Evolutionary conservation across 2,797 vertebrate genomes (phyloP).

Genomic region (Rhinogobio ventralis): DNA sequence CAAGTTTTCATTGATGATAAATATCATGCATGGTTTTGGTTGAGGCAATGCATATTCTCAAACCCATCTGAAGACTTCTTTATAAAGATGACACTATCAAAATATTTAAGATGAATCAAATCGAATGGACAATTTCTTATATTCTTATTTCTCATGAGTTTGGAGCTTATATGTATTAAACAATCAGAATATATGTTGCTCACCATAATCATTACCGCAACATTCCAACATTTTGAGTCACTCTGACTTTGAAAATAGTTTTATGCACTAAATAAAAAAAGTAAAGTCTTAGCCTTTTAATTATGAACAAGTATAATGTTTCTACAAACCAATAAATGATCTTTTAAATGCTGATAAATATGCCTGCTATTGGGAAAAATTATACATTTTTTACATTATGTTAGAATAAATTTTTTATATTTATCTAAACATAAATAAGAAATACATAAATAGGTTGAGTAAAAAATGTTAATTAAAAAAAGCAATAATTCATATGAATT

Average conservation of each 20-base stretch:
- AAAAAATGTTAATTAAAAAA: too few relatives aligned
- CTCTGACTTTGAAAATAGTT: not conserved
- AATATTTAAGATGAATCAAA: not conserved
- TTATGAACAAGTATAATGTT: not conserved
- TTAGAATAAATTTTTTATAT: too few relatives aligned
- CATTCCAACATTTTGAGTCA: not conserved
- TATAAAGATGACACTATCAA: slow-evolving; percentile 10
- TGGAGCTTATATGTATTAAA: not conserved
- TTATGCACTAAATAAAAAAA: not conserved
- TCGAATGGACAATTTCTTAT: not conserved
- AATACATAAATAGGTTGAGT: not conserved
- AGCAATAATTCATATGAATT: too few relatives aligned
- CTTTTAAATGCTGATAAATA: not conserved
- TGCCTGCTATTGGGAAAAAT: not conserved
- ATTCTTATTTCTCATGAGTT: not conserved
- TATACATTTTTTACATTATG: not conserved
- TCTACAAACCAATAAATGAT: not conserved
- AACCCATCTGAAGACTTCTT: not conserved
- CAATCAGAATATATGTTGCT: not conserved
- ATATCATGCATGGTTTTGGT: slow-evolving; percentile 69
- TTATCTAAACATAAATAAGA: not conserved
- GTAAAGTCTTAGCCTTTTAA: not conserved
- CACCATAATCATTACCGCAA: not conserved
- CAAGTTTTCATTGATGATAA: slow-evolving; percentile 62
- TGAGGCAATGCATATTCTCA: slow-evolving; percentile 70